Conservation (phyloP, 2,888 invertebrate genomes). For the Diaprepes abbreviatus region DNA sequence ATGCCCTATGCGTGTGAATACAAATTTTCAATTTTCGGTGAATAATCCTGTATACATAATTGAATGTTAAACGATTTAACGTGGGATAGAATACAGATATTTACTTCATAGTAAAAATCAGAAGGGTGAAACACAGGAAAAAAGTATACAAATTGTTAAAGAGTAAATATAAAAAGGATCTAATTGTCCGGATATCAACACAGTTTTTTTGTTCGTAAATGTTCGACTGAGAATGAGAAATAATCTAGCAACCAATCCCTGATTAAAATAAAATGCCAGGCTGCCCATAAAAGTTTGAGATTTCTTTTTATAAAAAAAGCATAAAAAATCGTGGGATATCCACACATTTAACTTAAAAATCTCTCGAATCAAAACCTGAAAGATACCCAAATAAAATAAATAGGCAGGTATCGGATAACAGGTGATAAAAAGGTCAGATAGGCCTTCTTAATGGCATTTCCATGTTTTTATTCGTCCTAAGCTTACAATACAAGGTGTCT, state of each 20-base stretch:
- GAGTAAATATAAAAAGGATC: no score
- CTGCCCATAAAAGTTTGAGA: no score
- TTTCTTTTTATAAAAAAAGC: no score
- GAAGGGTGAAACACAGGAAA: no score
- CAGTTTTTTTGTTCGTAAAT: no score
- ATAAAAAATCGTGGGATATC: no score
- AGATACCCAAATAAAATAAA: constrained; percentile 28
- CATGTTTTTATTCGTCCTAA: constrained; percentile 20
- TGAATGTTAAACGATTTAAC: background rate
- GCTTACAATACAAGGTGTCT: constrained; percentile 10
- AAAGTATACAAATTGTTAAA: no score
- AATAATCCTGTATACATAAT: background rate
- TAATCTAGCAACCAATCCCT: no score
- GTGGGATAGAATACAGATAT: background rate
- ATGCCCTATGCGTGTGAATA: constrained; percentile 27
- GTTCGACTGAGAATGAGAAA: no score
- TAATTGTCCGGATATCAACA: no score
- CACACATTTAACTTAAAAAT: background rate
- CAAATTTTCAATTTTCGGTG: constrained; percentile 19
- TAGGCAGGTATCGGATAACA: constrained; percentile 33
- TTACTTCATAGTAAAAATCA: no score
- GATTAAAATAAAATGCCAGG: no score
- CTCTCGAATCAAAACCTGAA: background rate
- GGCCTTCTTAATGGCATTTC: constrained; percentile 17
- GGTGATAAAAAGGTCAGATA: constrained; percentile 30